These are phyloP conservation scores for Xylocopa sonorina DNA, from an alignment of 1,140 invertebrate genomes.

Conservation along the genomic window DNA sequence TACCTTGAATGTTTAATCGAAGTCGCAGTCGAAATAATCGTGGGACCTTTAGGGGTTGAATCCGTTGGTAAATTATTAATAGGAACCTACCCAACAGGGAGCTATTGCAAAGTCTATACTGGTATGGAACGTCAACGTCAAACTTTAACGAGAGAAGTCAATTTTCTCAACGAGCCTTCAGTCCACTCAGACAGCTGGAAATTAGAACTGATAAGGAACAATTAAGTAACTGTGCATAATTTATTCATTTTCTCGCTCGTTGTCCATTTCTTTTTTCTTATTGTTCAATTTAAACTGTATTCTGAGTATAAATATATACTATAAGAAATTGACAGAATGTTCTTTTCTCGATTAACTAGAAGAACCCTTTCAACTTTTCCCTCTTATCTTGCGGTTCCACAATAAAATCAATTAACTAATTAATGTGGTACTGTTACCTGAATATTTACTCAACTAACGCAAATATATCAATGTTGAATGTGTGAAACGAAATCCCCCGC, in stretches of 20 bases:
- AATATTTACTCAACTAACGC: background rate
- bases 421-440: background rate
- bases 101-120: too few relatives aligned
- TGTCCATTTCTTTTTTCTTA: background rate
- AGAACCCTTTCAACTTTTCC: too few relatives aligned
- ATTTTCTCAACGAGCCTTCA: background rate
- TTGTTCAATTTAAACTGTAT: background rate
- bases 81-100: slow-evolving; percentile 15
- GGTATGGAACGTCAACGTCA: too few relatives aligned
- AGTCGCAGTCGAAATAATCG: slow-evolving; percentile 32
- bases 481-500: background rate
- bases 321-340: too few relatives aligned
- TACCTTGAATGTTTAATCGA: slow-evolving; percentile 1
- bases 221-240: slow-evolving; percentile 32
- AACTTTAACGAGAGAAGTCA: slow-evolving; percentile 1
- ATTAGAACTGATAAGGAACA: slow-evolving; percentile 39
- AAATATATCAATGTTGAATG: background rate
- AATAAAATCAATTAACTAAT: background rate
- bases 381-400: background rate
- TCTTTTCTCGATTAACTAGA: too few relatives aligned
- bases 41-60: background rate
- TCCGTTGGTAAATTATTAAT: slow-evolving; percentile 55
- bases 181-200: slow-evolving; percentile 19
- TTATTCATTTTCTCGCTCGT: slow-evolving; percentile 50
- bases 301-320: too few relatives aligned